phyloP scores from a whole-genome alignment of 1,140 invertebrate genomes.

The Leptinotarsa lineolata region DNA sequence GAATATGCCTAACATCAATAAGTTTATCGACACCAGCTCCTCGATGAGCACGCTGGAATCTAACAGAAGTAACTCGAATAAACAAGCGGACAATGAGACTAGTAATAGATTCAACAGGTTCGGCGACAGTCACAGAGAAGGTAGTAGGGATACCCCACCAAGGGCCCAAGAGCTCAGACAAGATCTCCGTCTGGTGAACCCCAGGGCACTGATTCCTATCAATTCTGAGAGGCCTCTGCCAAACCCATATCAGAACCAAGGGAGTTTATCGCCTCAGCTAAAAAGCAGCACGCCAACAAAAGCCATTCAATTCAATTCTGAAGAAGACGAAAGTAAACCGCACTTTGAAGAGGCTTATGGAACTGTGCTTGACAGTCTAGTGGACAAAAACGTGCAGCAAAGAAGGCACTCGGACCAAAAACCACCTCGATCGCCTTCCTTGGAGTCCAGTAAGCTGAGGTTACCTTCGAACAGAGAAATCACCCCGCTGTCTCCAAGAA shows the following conservation, averaged over 20 bases:
- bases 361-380: conserved; percentile 46
- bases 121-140: conserved; percentile 18
- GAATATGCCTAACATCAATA: conserved; percentile 40
- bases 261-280: conserved; percentile 13
- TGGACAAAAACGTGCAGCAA: conserved; percentile 18
- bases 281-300: not conserved
- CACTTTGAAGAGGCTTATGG: conserved; percentile 46
- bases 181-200: conserved; percentile 49
- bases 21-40: conserved; percentile 52
- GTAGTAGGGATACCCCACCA: conserved; percentile 44
- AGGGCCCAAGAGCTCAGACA: conserved; percentile 45
- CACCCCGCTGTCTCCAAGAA: conserved; percentile 47
- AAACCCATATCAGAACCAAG: conserved; percentile 47
- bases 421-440: conserved; percentile 34
- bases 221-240: conserved; percentile 52
- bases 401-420: not conserved
- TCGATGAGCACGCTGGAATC: conserved; percentile 50
- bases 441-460: conserved; percentile 49
- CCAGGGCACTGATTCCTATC: conserved; percentile 52
- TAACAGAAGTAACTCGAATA: conserved; percentile 40
- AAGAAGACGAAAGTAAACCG: conserved; percentile 9
- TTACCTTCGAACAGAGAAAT: conserved; percentile 51
- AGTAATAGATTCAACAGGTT: conserved; percentile 10
- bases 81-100: conserved; percentile 23
- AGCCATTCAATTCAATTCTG: not conserved